Conservation (phyloP, 2,888 invertebrate genomes). For the Trissolcus japonicus region DNA sequence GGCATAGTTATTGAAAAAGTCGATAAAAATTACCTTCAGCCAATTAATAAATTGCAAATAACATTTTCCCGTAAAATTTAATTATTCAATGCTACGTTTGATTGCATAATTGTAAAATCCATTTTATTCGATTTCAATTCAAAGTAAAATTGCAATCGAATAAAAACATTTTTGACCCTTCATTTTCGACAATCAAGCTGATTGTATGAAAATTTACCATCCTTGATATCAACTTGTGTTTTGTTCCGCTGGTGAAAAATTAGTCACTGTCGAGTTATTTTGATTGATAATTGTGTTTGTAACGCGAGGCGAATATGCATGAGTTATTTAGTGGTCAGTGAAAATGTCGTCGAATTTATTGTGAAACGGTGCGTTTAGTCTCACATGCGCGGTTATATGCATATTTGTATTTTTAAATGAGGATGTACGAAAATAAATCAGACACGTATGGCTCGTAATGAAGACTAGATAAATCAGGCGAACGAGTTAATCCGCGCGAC, state of each 20-base stretch:
- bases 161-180: too few relatives aligned
- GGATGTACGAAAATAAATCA: constrained; percentile 44
- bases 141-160: too few relatives aligned
- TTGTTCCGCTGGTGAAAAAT: too few relatives aligned
- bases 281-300: constrained; percentile 19
- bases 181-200: too few relatives aligned
- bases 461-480: constrained; percentile 43
- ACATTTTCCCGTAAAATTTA: too few relatives aligned
- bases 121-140: too few relatives aligned
- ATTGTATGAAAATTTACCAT: too few relatives aligned
- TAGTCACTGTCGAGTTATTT: background rate
- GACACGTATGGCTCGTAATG: constrained; percentile 35
- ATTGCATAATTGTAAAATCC: too few relatives aligned
- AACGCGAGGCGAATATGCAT: too few relatives aligned
- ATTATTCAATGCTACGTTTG: too few relatives aligned
- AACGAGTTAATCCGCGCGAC: constrained; percentile 41
- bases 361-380: constrained; percentile 8
- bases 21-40: constrained; percentile 32
- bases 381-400: constrained; percentile 14
- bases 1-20: constrained; percentile 12
- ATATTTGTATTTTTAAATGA: constrained; percentile 47
- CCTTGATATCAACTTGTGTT: too few relatives aligned
- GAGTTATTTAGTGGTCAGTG: background rate
- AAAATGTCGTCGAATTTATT: constrained; percentile 21
- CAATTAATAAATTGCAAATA: constrained; percentile 20